Base-by-base conservation (phyloP, 2,888 invertebrate species). In the Drosophila helvetica region DNA sequence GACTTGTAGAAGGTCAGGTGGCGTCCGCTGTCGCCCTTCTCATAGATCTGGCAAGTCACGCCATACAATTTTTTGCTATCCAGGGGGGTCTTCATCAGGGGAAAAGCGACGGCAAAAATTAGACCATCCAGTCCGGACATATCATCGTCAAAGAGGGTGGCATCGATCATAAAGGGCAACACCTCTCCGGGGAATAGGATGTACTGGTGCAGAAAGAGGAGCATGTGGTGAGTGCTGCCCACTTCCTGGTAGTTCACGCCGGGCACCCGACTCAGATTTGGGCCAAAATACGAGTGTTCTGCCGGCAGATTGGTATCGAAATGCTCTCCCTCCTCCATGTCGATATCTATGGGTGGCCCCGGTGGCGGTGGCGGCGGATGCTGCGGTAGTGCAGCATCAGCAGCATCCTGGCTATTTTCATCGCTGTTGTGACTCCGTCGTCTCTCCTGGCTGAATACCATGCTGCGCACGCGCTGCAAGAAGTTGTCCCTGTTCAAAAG, bases 181-280 rank as follows among this genome's bases (percentile, higher is more conserved):
- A 95, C 96, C 91, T 96, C 96, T 1, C 96, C 96, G 8, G 97
- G 97, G 76, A 96, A 95, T 17, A 96, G 93, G 55, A 96, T 92
- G 52, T 94, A 93, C 47, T 94, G 93, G 67, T 94, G 93, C 51
- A 93, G 91, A 42, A 95, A 92, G 53, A 96, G 88, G 5, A 95
- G 94, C 67, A 96, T 89, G 22, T 92, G 92, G 61, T 93, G 92
- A 17, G 91, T 89, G 63, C 93, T 91, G 46, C 93, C 93, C 48
- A 93, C 93, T 75, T 95, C 95, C 53, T 95, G 90, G 67, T 95
- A 92, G 38, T 94, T 94, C n/a, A 95, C 93, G 1, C 95, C 95
- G 8, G 93, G 92, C 2, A 95, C 91, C 51, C 94, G 94, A 86
- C 94, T 94, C 89, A 95, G 79, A 70, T 90, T 90, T 0, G 78